Percentiles rank a stretch among this genome's conserved stretches.
These are phyloP conservation scores for Bos indicus DNA, from an alignment of 2,113 vertebrate genomes.

Conservation along the genomic window DNA sequence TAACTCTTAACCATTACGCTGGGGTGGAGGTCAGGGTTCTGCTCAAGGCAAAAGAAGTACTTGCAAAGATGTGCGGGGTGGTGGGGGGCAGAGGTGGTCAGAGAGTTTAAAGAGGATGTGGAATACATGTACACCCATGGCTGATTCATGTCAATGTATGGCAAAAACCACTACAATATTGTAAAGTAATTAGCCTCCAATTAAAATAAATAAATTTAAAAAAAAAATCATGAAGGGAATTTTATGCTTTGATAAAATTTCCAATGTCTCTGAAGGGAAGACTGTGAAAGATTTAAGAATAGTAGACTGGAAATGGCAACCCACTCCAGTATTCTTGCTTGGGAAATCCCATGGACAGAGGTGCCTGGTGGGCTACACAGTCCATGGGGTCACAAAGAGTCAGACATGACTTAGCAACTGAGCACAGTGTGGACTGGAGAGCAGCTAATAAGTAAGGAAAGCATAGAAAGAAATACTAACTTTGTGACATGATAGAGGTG, in stretches of 20 bases:
- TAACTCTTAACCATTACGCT: neutral
- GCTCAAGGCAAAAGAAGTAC: neutral
- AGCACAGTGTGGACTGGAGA: neutral
- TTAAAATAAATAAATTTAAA: neutral
- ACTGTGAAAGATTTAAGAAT: neutral
- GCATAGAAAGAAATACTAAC: neutral
- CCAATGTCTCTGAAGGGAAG: neutral
- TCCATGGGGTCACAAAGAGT: neutral
- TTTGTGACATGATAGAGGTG: neutral
- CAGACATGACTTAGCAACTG: neutral
- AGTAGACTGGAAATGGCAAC: neutral
- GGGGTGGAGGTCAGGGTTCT: neutral
- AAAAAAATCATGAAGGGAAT: neutral
- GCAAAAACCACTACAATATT: neutral
- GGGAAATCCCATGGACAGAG: too few relatives aligned
- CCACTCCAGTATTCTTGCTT: too few relatives aligned
- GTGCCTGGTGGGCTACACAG: too few relatives aligned
- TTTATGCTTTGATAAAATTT: neutral
- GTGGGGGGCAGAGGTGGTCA: neutral
- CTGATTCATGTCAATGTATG: neutral
- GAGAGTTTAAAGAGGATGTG: neutral
- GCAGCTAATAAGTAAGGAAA: neutral
- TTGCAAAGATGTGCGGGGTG: neutral
- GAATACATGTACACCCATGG: neutral
- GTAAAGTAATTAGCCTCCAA: neutral